These are phyloP conservation scores for Drosophila ironensis DNA, from an alignment of 1,140 invertebrate species.

Conservation along the genomic window DNA sequence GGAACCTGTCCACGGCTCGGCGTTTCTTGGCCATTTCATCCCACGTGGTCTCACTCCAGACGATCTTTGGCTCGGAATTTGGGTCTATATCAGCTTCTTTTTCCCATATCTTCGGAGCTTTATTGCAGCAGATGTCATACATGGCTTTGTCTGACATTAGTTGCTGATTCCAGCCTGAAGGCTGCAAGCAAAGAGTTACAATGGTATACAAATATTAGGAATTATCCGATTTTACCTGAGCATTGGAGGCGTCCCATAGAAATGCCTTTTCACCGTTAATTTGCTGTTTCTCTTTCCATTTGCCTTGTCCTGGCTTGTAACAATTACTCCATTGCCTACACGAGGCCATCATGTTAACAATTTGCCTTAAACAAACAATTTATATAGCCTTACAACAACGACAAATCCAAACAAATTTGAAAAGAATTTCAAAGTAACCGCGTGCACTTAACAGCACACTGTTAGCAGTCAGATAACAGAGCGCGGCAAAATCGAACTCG, in stretches of 20 bases:
- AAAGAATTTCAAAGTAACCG: slow-evolving; percentile 8
- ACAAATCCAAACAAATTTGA: slow-evolving; percentile 4
- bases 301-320: too few relatives aligned
- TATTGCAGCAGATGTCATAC: not conserved
- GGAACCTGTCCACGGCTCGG: not conserved
- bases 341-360: not conserved
- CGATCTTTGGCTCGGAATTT: too few relatives aligned
- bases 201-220: too few relatives aligned
- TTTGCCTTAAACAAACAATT: not conserved
- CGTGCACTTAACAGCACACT: not conserved
- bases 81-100: not conserved
- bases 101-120: not conserved
- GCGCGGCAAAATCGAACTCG: slow-evolving; percentile 12
- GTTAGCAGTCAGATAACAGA: slow-evolving; percentile 5
- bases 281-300: too few relatives aligned
- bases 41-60: too few relatives aligned
- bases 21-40: not conserved
- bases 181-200: too few relatives aligned
- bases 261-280: too few relatives aligned
- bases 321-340: not conserved
- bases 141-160: not conserved
- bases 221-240: too few relatives aligned
- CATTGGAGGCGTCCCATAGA: too few relatives aligned
- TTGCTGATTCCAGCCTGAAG: not conserved
- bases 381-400: not conserved